Evolutionary conservation across 1,140 invertebrate genomes (phyloP), one percentile per base, ranked within the genome.

Genomic region (Anadara kagoshimensis): DNA sequence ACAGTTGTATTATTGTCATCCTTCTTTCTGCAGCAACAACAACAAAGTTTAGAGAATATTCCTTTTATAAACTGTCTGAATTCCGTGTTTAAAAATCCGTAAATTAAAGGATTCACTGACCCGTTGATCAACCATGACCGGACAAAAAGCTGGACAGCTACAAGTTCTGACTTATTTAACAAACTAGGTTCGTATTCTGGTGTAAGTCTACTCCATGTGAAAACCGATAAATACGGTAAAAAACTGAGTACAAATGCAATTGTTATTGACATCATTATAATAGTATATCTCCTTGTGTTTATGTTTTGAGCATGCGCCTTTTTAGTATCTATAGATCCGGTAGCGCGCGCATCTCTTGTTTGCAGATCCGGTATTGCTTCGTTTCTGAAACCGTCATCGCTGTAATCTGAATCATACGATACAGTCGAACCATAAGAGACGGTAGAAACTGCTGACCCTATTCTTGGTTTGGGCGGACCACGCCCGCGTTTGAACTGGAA

Each of bases 71-170:
- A 73, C 5, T 54, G 47, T 41, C 70, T 62, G 43, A 81, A 81
- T 49, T 77, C 77, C 20, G 76, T 67, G 51, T 81, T 81, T 16
- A 78, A 70, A 59, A 81, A 78, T 59, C 79, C 79, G 56, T 81
- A 81, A 20, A 72, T 69, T 5, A 81, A 43, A 0, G 79, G 79
- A 63, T 81, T 81, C 8, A 74, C 59, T 0, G 79, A 71, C 61
- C 76, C 77, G 26, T 72, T 81, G 10, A 81, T 63, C 12, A 81
- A 61, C 65, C 75, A 81, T 11, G 79, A 78, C n/a, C 79, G 41
- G 20, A 81, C 29, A 1, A 75, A 75, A 36, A 81, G 71, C 47
- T 78, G 74, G 53, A 76, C 78, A 5, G 75, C 75, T 14, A 75
- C 54, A 12, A 73, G 56, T 62, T 26, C 61, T 4, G 63, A 61